A percentile compares a stretch with the other conserved stretches of the same genome.
Conservation (phyloP, 2,888 invertebrate genomes). For the Euplagia quadripunctaria region DNA sequence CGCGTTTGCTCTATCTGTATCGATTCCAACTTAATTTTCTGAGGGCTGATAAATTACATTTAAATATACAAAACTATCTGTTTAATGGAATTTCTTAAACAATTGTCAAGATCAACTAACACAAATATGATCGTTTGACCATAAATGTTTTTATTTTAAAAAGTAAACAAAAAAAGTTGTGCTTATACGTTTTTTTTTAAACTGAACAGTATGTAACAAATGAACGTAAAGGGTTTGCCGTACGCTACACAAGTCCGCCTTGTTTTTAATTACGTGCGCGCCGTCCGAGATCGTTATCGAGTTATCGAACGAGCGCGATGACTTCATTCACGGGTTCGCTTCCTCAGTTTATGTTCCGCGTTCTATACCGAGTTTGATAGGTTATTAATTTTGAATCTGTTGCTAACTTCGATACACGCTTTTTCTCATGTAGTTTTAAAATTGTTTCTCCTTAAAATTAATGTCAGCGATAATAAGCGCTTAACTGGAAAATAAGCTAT, state of each 20-base stretch:
- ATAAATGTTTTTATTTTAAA: no score
- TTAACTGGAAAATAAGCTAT: not conserved
- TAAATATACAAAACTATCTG: no score
- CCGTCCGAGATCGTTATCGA: conserved; percentile 67
- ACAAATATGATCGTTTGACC: no score
- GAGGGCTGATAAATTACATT: no score
- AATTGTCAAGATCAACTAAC: no score
- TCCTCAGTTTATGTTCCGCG: conserved; percentile 38
- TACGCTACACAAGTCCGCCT: conserved; percentile 25
- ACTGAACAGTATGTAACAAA: conserved; percentile 10
- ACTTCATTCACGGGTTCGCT: conserved; percentile 53
- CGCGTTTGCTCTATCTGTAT: no score
- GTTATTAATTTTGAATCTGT: conserved; percentile 1
- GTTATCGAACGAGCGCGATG: conserved; percentile 60
- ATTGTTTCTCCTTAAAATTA: not conserved
- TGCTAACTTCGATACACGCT: not conserved
- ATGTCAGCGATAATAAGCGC: not conserved
- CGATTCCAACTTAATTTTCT: no score
- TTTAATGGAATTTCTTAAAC: no score
- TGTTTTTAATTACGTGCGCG: conserved; percentile 60
- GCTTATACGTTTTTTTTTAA: conserved; percentile 9
- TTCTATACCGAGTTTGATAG: conserved; percentile 22
- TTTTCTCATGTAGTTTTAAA: not conserved
- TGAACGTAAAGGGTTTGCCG: conserved; percentile 14
- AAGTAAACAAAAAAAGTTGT: not conserved